Conservation (phyloP, 1,140 invertebrate species). For the Psix sp. region DNA sequence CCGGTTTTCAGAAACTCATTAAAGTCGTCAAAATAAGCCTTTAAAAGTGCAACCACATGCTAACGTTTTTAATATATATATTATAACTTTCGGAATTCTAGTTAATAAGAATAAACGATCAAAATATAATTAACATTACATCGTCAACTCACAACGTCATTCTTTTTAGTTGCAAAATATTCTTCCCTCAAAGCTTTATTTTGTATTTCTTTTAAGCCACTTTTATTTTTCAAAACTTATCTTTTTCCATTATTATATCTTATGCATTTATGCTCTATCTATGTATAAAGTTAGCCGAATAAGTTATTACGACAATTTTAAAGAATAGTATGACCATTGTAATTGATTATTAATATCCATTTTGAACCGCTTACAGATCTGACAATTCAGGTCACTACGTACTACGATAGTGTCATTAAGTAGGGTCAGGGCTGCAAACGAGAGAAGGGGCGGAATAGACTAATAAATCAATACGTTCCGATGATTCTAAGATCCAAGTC, state of each 20-base stretch:
- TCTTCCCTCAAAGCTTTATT: too few species aligned
- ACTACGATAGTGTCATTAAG: conserved; percentile 59
- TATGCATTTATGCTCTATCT: too few species aligned
- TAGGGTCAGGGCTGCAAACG: conserved; percentile 59
- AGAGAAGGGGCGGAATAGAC: conserved; percentile 51
- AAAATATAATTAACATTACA: too few species aligned
- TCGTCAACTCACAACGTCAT: too few species aligned
- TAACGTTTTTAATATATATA: too few species aligned
- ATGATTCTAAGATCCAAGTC: conserved; percentile 60
- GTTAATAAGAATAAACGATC: too few species aligned
- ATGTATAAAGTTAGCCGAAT: background rate
- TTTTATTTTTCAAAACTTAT: too few species aligned
- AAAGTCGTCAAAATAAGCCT: conserved; percentile 50
- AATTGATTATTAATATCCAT: conserved; percentile 55
- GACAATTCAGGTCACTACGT: conserved; percentile 57
- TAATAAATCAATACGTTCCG: conserved; percentile 63
- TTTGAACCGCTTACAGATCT: conserved; percentile 47
- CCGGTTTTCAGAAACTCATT: conserved; percentile 59
- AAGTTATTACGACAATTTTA: conserved; percentile 23
- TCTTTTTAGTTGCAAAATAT: too few species aligned
- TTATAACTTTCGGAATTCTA: too few species aligned
- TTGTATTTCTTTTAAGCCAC: too few species aligned
- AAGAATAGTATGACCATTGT: conserved; percentile 25
- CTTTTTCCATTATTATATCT: too few species aligned
- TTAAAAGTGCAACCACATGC: conserved; percentile 34